Evolutionary conservation across 2,113 vertebrate genomes (phyloP), one percentile per base, ranked within the genome.

Genomic region (Haliaeetus leucogaster): DNA sequence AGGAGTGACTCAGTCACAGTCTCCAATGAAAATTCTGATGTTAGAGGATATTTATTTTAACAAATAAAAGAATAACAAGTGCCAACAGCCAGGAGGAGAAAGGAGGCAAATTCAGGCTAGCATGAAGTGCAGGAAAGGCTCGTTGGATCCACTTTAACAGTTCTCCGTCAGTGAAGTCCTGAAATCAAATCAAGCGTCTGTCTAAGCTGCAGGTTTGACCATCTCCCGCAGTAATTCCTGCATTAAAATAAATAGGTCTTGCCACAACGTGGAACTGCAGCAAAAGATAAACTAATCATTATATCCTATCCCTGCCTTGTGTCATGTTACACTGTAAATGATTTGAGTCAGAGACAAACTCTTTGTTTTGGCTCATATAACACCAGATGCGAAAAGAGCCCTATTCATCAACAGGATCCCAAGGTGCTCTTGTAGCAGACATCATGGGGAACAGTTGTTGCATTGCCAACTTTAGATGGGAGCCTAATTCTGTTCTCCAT

Each of bases 351-450:
- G 50, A 78, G 16, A 29, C 82, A 19, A 82, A 55, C 72, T 50
- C 81, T 66, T 21, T 18, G 8, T 12, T 68, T 56, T 76, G 89
- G 88, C 76, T 92, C 82, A 0, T 26, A 4, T 25, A 68, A 30
- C 82, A 34, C 4, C 82, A 38, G 74, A 43, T 40, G 73, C 6
- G 6, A 20, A 47, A 68, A 50, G 94, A 87, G 70, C 90, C 72
- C 22, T 40, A 21, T 62, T 87, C 94, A 93, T 61, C 16, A 13
- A 6, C 9, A 10, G 73, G 81, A 87, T 87, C 82, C 85, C 61
- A 26, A 65, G 94, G 53, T 43, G 48, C 86, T 92, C 82, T 93
- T 82, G 79, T 79, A 61, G 72, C 71, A 86, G 63, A 52, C 58
- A 65, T 68, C 82, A 52, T 7, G 9, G 79, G 80, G 86, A 80